Conservation (phyloP, 2,888 invertebrate species). For the Oasisia sp. region DNA sequence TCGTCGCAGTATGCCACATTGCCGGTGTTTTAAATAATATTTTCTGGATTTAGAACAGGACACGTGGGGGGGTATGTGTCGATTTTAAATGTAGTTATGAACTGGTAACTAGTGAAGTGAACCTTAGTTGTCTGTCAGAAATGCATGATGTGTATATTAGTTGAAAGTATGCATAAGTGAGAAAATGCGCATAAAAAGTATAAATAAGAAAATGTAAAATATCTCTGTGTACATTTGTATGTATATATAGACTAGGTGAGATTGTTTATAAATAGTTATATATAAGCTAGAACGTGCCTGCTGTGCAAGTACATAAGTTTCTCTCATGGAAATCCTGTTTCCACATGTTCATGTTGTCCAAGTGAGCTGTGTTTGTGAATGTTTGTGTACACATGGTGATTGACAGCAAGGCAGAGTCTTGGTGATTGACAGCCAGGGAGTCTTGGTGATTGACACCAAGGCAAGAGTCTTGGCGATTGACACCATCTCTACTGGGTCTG, state of each 20-base stretch:
- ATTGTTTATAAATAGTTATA: background rate
- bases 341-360: background rate
- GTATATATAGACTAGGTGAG: background rate
- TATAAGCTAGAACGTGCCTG: background rate
- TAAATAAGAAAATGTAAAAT: conserved; percentile 13
- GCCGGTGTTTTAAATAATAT: background rate
- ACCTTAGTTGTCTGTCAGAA: background rate
- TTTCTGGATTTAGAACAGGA: background rate
- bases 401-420: no score
- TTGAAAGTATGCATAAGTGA: background rate
- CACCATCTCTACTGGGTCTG: background rate
- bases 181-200: background rate
- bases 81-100: background rate
- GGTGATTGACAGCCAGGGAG: no score
- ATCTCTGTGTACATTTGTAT: conserved; percentile 8
- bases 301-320: background rate
- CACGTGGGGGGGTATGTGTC: background rate
- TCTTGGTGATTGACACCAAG: no score
- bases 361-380: background rate
- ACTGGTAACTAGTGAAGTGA: background rate
- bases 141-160: conserved; percentile 1
- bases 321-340: background rate
- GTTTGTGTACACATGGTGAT: background rate
- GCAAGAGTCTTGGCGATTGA: no score
- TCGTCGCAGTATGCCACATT: background rate